Base-by-base conservation (phyloP, 2,888 invertebrate genomes). In the Octodonta nipae region DNA sequence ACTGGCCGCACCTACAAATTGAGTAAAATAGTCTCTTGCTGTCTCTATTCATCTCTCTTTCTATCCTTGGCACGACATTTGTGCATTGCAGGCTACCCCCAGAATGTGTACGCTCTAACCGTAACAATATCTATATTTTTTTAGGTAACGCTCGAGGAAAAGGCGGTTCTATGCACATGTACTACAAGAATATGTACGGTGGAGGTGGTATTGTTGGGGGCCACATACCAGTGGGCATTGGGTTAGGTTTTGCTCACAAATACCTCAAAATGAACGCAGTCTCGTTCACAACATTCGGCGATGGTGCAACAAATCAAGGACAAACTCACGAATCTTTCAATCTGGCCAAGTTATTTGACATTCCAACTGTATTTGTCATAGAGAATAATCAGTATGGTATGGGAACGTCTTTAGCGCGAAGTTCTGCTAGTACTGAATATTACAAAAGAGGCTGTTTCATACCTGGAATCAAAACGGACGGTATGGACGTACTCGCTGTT, bases 171-270 rank as follows among this genome's bases (percentile, higher is more conserved):
- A 87, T 89, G 87, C 88, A 89, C 54, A 81, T 85, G 72, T 86
- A 82, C 51, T 52, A 64, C 1, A 63, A 69, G 16, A 75, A 78
- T 44, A 87, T 86, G 56, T 88, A 73, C 53, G 78, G 78, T 20
- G 88, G 88, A 28, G 86, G 88, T 58, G 88, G 83, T 28, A 91
- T 89, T 45, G 87, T 91, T 4, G 88, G 87, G 6, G 84, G 85
- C 15, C 87, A 88, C 65, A 77, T 83, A 10, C 85, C 88, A 1
- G 51, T 89, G 0, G 88, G 88, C 13, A 77, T 75, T 14, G 88
- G 88, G 2, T 64, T 88, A 24, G 86, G 78, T 0, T 69, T 89
- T 41, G 80, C 81, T 2, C 66, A 73, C 43, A 76, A 81, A 52
- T 88, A 86, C 55, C 57, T 60, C 12, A 68, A 68, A 2, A 71